Evolutionary conservation across 37 sponge, comb jelly and placozoan genomes (phyloP).

Genomic region (Aplysina aerophoba): DNA sequence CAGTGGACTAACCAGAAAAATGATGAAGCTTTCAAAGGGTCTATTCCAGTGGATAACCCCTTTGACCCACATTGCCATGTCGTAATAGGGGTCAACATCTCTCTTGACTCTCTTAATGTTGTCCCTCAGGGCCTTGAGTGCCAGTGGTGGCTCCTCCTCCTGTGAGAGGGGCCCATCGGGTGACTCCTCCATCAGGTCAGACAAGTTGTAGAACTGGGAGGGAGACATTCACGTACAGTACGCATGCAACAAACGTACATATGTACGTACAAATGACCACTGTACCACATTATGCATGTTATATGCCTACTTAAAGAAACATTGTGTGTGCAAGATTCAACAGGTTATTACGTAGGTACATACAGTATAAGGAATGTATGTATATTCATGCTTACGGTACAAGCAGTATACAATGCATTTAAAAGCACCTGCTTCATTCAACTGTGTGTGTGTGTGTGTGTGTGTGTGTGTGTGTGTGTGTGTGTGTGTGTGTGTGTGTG

Average conservation of each 20-base stretch:
- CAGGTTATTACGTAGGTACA: neutral
- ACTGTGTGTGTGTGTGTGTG: too few relatives aligned
- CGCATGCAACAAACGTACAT: too few relatives aligned
- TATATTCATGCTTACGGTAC: too few relatives aligned
- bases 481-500: too few relatives aligned
- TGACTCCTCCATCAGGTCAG: slow-evolving; percentile 63
- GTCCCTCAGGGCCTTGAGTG: slow-evolving; percentile 49
- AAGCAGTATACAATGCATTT: too few relatives aligned
- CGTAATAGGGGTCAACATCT: neutral
- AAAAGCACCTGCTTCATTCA: too few relatives aligned
- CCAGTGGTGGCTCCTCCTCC: slow-evolving; percentile 41
- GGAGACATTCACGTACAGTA: neutral
- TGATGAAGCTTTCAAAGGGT: slow-evolving; percentile 53
- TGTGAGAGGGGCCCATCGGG: neutral
- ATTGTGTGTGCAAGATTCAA: too few relatives aligned
- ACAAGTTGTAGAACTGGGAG: slow-evolving; percentile 48
- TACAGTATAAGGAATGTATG: too few relatives aligned
- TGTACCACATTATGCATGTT: neutral
- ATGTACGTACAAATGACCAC: too few relatives aligned
- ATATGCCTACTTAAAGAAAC: too few relatives aligned
- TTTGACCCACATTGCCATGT: slow-evolving; percentile 1
- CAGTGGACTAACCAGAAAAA: slow-evolving; percentile 54
- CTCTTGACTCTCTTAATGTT: slow-evolving; percentile 57
- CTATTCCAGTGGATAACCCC: slow-evolving; percentile 45
- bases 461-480: too few relatives aligned